Conservation (phyloP, 2,888 invertebrate species). For the Sepiola atlantica region DNA sequence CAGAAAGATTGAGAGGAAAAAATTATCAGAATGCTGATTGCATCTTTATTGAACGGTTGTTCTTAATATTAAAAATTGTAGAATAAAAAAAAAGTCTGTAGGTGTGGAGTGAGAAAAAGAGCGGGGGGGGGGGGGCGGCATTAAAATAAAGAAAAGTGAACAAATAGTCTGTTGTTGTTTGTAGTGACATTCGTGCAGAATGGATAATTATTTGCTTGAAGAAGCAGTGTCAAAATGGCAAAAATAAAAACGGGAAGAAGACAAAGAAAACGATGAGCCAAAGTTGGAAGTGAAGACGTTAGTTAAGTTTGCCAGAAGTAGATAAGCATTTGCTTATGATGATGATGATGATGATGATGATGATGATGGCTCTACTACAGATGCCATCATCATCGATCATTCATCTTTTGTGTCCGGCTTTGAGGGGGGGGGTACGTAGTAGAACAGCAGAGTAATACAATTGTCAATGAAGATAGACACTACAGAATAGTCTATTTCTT, state of each 20-base stretch:
- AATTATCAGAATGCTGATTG: slow-evolving; percentile 1
- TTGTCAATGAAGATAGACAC: too few species aligned
- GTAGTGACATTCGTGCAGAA: neutral
- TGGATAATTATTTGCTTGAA: slow-evolving; percentile 5
- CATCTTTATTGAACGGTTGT: neutral
- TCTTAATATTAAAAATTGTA: neutral
- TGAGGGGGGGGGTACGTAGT: neutral
- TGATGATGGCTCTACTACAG: too few species aligned
- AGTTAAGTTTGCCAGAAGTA: neutral
- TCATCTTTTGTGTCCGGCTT: neutral
- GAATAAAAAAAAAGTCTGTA: too few species aligned
- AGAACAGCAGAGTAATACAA: neutral
- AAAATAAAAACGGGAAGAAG: neutral
- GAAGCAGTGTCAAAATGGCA: neutral
- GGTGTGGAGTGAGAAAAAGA: too few species aligned
- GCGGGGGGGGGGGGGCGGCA: too few species aligned
- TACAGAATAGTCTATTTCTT: neutral
- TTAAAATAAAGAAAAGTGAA: neutral
- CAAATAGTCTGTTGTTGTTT: neutral
- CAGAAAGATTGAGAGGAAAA: neutral
- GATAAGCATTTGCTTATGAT: slow-evolving; percentile 3
- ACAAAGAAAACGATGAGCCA: neutral
- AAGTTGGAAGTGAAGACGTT: slow-evolving; percentile 5
- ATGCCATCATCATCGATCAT: neutral
- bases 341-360: too few species aligned